Base-by-base conservation (phyloP, 2,797 vertebrate species). In the Pseudochirops cupreus region DNA sequence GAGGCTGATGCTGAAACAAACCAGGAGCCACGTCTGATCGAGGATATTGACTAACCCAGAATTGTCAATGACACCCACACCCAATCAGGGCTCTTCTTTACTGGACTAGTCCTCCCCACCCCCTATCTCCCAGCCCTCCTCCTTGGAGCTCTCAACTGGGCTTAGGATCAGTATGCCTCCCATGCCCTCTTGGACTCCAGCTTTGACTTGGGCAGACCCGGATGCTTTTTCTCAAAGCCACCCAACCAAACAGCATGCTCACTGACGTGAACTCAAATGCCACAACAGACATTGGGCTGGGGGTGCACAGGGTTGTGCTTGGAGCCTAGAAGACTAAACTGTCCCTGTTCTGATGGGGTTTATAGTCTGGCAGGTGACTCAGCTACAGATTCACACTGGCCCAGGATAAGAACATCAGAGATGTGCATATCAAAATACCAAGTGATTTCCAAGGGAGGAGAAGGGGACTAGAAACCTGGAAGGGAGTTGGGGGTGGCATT, bases 401-500 rank as follows among this genome's bases (percentile, higher is more conserved):
- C 12, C 5, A 82, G 74, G n/a, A 39, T 39, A 82, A 82, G 21
- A 24, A 21, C 39, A 46, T 24, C 39, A 24, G 11, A 10, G 21
- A 46, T 24, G 18, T 46, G 74, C 2, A 10, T 9, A 24, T 24
- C n/a, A 46, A 46, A 46, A 46, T 39, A 21, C 74, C 24, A 39
- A 74, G 18, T 13, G 1, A 67, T 46, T 4, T 46, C 2, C 39
- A 46, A 24, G 39, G 74, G n/a, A 39, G 67, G 6, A 74, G 39
- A 39, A n/a, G n/a, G 5, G 4, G 16, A 4, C 62, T 67, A 5
- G 62, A 33, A 21, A 21, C 5, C 16, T 74, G 6, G 67, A 39
- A 39, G 21, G 0, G 21, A 11, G n/a, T 6, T 14, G 33, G n/a
- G 16, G 13, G 4, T 0, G 59, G 0, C 13, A 26, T 18, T 74